These are phyloP conservation scores for Bubo scandiacus DNA, from an alignment of 2,113 vertebrate species.

Conservation along the genomic window DNA sequence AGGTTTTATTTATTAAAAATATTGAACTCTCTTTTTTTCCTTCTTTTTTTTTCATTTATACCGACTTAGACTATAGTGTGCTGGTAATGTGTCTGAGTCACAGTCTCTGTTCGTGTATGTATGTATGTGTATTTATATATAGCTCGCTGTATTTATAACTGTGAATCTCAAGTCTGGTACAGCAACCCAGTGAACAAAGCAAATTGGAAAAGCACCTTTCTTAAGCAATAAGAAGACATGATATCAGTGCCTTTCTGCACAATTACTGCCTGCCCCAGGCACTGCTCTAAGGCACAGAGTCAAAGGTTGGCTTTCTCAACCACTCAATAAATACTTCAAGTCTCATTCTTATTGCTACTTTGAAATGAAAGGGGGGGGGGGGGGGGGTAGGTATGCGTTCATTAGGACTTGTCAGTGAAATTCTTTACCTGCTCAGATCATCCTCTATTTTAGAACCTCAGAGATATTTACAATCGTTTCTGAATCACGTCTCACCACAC, in stretches of 20 bases:
- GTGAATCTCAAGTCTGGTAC: not conserved
- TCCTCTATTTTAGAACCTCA: not conserved
- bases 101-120: not conserved
- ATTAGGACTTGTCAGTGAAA: not conserved
- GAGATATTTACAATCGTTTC: not conserved
- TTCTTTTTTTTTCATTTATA: not conserved
- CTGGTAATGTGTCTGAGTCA: conserved; percentile 14
- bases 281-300: conserved; percentile 48
- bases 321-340: conserved; percentile 36
- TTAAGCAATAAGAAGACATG: conserved; percentile 14
- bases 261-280: conserved; percentile 58
- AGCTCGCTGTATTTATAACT: conserved; percentile 10
- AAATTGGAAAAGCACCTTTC: conserved; percentile 51
- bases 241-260: conserved; percentile 23
- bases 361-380: not conserved
- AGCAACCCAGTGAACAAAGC: conserved; percentile 14
- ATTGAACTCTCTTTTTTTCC: not conserved
- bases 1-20: not conserved
- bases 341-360: conserved; percentile 10
- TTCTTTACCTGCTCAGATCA: not conserved
- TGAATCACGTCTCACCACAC: not conserved
- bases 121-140: conserved; percentile 17
- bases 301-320: conserved; percentile 44
- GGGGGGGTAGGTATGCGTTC: not conserved
- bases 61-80: not conserved